Conservation (phyloP, 2,888 invertebrate species). For the Corbicula japonica region DNA sequence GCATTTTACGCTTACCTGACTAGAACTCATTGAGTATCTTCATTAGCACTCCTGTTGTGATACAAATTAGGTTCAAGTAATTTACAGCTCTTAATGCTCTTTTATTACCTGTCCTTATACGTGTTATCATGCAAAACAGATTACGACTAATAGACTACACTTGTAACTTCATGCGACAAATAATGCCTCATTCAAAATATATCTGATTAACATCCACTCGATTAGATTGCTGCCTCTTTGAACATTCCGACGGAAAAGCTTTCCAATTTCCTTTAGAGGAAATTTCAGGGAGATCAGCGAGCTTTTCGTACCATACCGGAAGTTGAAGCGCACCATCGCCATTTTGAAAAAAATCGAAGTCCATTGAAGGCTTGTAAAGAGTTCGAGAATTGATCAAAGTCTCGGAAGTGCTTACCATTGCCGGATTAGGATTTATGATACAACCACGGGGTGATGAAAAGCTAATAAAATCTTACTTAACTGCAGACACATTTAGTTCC, state of each 20-base stretch:
- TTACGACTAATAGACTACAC: conserved; percentile 59
- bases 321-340: conserved; percentile 61
- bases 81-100: conserved; percentile 56
- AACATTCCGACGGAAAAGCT: conserved; percentile 58
- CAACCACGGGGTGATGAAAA: conserved; percentile 20
- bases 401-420: conserved; percentile 67
- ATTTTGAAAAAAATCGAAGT: conserved; percentile 66
- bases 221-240: conserved; percentile 60
- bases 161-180: conserved; percentile 63
- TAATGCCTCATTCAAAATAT: conserved; percentile 61
- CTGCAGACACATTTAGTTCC: too few relatives aligned
- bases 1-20: conserved; percentile 46
- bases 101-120: conserved; percentile 51
- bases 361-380: conserved; percentile 61
- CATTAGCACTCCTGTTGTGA: conserved; percentile 57
- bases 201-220: conserved; percentile 54
- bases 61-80: conserved; percentile 64
- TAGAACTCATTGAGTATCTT: conserved; percentile 31
- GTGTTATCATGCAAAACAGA: conserved; percentile 37
- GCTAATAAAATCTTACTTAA: conserved; percentile 35
- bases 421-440: conserved; percentile 65
- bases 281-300: conserved; percentile 56
- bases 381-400: conserved; percentile 64
- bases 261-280: conserved; percentile 66
- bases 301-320: conserved; percentile 61